phyloP scores from a whole-genome alignment of 2,113 vertebrate genomes.

The Albula glossodonta region DNA sequence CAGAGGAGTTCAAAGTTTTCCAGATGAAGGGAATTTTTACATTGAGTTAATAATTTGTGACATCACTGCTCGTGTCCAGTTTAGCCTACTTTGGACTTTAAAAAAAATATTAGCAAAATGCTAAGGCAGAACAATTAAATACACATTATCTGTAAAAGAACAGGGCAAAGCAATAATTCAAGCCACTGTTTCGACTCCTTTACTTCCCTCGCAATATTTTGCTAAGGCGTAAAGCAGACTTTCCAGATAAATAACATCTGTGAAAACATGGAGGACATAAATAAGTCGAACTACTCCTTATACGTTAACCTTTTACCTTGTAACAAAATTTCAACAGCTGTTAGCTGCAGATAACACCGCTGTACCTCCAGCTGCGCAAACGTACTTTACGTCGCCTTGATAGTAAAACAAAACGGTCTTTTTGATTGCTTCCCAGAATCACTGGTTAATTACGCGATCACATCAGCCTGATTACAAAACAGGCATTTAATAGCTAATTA shows the following conservation, averaged over 20 bases:
- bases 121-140: no score
- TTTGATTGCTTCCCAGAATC: neutral
- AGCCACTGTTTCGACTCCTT: neutral
- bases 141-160: neutral
- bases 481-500: conserved; percentile 12
- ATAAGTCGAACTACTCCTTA: neutral
- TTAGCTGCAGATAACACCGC: neutral
- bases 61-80: no score
- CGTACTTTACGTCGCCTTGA: neutral
- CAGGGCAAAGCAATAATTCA: neutral
- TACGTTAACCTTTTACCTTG: neutral
- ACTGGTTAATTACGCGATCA: neutral
- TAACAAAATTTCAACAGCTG: neutral
- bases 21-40: no score
- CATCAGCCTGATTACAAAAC: conserved; percentile 2
- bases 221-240: neutral
- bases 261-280: neutral
- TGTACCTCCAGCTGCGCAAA: neutral
- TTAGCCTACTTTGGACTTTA: no score
- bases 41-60: no score
- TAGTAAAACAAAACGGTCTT: neutral
- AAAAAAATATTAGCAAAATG: no score
- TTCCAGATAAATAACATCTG: neutral
- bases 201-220: neutral
- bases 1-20: no score